Conservation (phyloP, 2,113 vertebrate genomes). For the Nibea albiflora region DNA sequence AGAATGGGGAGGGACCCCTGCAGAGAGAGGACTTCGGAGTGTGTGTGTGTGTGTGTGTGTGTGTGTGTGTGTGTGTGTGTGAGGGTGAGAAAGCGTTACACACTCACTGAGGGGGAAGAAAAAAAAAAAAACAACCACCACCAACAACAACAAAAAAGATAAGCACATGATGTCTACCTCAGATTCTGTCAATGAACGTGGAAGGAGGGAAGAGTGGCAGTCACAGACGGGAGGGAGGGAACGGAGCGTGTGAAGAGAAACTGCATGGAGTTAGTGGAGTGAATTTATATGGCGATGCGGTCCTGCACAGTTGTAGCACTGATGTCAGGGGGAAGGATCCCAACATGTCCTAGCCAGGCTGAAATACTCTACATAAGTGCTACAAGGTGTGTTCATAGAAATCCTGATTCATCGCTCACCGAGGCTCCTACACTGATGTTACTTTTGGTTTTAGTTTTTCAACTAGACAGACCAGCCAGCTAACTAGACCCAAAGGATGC, state of each 20-base stretch:
- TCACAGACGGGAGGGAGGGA: conserved; percentile 12
- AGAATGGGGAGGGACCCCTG: conserved; percentile 60
- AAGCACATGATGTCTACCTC: conserved; percentile 33
- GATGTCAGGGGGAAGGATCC: not conserved
- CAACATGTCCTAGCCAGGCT: not conserved
- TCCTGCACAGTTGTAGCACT: not conserved
- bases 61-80: conserved; percentile 11
- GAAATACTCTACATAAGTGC: not conserved
- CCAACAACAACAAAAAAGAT: not conserved
- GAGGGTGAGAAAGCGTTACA: conserved; percentile 1
- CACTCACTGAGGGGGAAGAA: conserved; percentile 4
- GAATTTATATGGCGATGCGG: conserved; percentile 2
- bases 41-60: conserved; percentile 4
- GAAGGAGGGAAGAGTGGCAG: conserved; percentile 12
- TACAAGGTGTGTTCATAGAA: not conserved
- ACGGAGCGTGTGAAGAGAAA: conserved; percentile 1
- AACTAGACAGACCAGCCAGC: not conserved
- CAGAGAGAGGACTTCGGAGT: conserved; percentile 28
- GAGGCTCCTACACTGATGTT: not conserved
- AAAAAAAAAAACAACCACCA: not conserved
- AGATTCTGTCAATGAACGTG: conserved; percentile 62
- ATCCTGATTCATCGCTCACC: not conserved
- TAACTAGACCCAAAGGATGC: too few relatives aligned
- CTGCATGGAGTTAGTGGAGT: conserved; percentile 1
- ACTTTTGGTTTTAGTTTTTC: not conserved